phyloP scores from a whole-genome alignment of 2,888 invertebrate genomes.

The Pandemis heparana region DNA sequence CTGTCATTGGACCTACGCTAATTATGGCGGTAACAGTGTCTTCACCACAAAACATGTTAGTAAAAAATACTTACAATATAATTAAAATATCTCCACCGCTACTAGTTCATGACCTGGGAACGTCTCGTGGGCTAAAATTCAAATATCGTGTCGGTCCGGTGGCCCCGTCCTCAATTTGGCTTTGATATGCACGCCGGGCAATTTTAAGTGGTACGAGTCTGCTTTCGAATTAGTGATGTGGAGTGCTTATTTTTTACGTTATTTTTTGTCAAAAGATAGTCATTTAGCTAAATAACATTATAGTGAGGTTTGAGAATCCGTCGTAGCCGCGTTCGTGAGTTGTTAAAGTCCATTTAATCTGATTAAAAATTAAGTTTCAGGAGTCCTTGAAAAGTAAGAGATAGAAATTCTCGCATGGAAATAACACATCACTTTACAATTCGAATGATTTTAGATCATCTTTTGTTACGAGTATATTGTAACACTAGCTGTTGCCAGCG shows the following conservation, averaged over 20 bases:
- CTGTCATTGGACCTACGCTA: neutral
- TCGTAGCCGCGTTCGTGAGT: neutral
- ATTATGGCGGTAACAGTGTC: neutral
- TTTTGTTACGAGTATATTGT: no score
- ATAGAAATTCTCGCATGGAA: no score
- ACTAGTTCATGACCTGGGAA: neutral
- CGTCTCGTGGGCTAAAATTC: constrained; percentile 45
- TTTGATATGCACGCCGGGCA: constrained; percentile 49
- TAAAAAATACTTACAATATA: neutral
- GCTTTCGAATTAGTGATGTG: constrained; percentile 41
- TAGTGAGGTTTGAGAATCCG: neutral
- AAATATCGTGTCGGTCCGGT: constrained; percentile 46
- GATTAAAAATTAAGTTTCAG: neutral
- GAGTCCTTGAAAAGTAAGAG: neutral
- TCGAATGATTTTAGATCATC: no score
- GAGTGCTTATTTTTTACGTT: constrained; percentile 35
- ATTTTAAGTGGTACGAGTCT: constrained; percentile 47
- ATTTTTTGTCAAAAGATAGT: constrained; percentile 19
- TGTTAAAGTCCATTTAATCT: neutral
- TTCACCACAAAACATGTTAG: neutral
- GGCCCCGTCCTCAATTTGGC: constrained; percentile 45
- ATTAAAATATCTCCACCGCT: neutral
- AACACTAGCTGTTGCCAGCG: no score
- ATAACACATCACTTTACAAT: no score
- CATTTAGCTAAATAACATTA: neutral